These are phyloP conservation scores for Drosophila hamatofila DNA, from an alignment of 2,888 invertebrate genomes.

Conservation along the genomic window DNA sequence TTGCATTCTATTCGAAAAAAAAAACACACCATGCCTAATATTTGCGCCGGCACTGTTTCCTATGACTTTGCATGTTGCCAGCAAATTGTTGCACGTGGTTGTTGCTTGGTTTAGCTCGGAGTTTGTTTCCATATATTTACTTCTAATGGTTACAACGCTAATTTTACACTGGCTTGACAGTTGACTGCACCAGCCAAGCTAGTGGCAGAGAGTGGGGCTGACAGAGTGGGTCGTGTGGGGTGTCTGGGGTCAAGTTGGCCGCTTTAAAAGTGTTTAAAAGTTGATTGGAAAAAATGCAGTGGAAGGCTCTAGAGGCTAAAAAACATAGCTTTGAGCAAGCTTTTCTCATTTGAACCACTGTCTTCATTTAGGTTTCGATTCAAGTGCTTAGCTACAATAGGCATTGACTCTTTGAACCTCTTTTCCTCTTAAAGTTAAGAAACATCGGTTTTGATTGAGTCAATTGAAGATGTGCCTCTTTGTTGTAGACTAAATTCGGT, in stretches of 20 bases:
- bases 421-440: not conserved
- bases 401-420: not conserved
- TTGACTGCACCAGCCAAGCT: conserved; percentile 48
- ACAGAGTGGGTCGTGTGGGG: not conserved
- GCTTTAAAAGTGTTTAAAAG: conserved; percentile 34
- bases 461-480: too few species aligned
- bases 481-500: too few species aligned
- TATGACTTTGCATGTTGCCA: conserved; percentile 64
- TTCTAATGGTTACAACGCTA: conserved; percentile 65
- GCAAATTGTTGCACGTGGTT: conserved; percentile 66
- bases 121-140: conserved; percentile 43
- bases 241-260: conserved; percentile 21
- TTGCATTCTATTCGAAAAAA: conserved; percentile 2
- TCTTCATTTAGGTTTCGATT: not conserved
- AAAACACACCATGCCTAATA: conserved; percentile 24
- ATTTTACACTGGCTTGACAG: conserved; percentile 72
- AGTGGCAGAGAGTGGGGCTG: too few species aligned
- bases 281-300: not conserved
- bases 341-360: not conserved
- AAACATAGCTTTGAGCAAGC: not conserved
- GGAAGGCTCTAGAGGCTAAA: not conserved
- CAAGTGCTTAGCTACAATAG: not conserved
- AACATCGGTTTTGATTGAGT: too few species aligned
- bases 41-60: conserved; percentile 45
- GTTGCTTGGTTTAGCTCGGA: conserved; percentile 38